phyloP scores from a whole-genome alignment of 2,888 invertebrate genomes.

The Chrysomela aeneicollis region DNA sequence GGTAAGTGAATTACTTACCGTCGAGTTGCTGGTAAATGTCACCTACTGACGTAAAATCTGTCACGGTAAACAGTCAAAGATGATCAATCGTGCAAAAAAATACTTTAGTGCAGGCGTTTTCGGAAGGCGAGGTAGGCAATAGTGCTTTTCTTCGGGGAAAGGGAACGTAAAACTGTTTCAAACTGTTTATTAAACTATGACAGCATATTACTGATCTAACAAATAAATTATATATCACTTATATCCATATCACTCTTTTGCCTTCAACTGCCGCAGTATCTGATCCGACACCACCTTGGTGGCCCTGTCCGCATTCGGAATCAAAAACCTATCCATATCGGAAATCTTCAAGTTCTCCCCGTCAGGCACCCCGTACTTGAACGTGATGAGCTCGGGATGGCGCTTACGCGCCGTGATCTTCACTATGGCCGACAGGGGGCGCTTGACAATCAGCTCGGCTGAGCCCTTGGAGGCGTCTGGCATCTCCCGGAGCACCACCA shows the following conservation, averaged over 20 bases:
- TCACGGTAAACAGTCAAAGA: too few relatives aligned
- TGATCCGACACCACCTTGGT: constrained; percentile 90
- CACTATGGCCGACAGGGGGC: constrained; percentile 90
- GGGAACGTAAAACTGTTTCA: too few relatives aligned
- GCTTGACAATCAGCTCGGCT: constrained; percentile 85
- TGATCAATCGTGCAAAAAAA: too few relatives aligned
- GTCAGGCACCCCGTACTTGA: constrained; percentile 90
- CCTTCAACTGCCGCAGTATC: constrained; percentile 73
- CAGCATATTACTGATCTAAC: constrained; percentile 24
- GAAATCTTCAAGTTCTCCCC: constrained; percentile 82
- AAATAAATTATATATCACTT: constrained; percentile 21
- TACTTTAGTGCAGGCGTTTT: too few relatives aligned
- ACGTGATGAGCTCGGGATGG: constrained; percentile 95
- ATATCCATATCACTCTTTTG: constrained; percentile 48
- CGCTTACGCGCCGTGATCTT: constrained; percentile 97
- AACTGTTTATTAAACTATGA: constrained; percentile 26
- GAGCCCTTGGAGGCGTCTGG: constrained; percentile 78
- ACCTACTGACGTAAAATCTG: too few relatives aligned
- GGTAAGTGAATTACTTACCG: too few relatives aligned
- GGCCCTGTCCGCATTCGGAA: constrained; percentile 90
- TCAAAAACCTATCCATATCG: constrained; percentile 91
- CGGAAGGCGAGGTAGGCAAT: too few relatives aligned
- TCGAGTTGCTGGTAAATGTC: too few relatives aligned
- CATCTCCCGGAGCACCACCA: constrained; percentile 85
- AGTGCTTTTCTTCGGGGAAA: too few relatives aligned